Evolutionary conservation across 2,113 vertebrate species (phyloP).

Genomic region (Lichenostomus cassidix): DNA sequence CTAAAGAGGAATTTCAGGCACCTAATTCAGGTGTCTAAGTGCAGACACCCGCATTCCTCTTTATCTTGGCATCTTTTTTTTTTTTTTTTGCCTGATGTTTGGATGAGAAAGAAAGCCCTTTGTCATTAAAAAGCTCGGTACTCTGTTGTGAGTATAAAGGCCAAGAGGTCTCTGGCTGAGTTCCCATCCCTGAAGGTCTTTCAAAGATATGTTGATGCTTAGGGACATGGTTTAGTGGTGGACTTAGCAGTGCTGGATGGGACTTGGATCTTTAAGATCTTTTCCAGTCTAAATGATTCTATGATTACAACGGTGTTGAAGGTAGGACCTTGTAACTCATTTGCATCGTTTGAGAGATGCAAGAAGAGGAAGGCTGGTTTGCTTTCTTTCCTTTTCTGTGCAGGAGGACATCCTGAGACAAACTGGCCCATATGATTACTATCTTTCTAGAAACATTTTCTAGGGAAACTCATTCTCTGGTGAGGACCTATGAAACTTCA

Average conservation of each 20-base stretch:
- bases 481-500: background rate
- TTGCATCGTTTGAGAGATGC: background rate
- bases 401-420: background rate
- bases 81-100: background rate
- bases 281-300: background rate
- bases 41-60: background rate
- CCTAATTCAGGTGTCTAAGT: background rate
- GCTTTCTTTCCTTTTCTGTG: background rate
- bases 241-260: background rate
- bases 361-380: background rate
- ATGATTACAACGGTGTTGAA: background rate
- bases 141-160: background rate
- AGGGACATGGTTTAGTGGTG: background rate
- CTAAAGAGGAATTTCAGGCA: background rate
- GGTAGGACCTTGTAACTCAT: background rate
- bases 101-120: background rate
- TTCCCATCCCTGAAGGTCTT: background rate
- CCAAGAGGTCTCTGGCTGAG: background rate
- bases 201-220: background rate
- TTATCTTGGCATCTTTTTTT: background rate
- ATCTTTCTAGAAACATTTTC: background rate
- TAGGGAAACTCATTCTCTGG: background rate
- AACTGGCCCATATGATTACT: background rate
- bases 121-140: background rate
- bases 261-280: accelerated